A percentile compares a stretch with the other conserved stretches of the same genome.
phyloP scores from a whole-genome alignment of 2,888 invertebrate species.

The Bembecia ichneumoniformis region DNA sequence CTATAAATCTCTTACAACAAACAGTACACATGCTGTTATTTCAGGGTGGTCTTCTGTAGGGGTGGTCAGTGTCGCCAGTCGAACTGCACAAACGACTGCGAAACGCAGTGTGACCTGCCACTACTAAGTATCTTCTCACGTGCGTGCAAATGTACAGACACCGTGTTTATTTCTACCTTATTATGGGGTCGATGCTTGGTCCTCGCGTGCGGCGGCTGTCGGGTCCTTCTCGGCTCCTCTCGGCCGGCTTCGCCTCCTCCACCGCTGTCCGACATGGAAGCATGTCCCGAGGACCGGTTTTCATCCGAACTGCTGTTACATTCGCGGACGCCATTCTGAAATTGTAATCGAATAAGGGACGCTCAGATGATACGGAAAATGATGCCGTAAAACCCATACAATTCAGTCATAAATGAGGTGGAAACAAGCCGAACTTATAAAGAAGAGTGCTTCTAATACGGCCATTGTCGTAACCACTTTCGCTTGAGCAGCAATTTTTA shows the following conservation, averaged over 20 bases:
- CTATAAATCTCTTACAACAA: too few species aligned
- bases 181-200: constrained; percentile 75
- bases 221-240: constrained; percentile 70
- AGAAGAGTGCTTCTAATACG: constrained; percentile 6
- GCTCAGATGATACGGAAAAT: too few species aligned
- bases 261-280: constrained; percentile 94
- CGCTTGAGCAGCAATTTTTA: constrained; percentile 44
- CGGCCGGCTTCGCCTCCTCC: constrained; percentile 68
- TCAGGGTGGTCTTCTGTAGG: too few species aligned
- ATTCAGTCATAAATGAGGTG: background rate
- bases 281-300: constrained; percentile 92
- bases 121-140: background rate
- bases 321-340: constrained; percentile 76
- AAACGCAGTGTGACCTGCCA: too few species aligned
- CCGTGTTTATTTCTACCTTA: constrained; percentile 38
- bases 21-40: too few species aligned
- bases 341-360: constrained; percentile 1
- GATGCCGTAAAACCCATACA: background rate
- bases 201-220: constrained; percentile 77
- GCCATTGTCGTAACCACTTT: constrained; percentile 49
- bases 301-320: constrained; percentile 90
- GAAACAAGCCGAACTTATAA: background rate
- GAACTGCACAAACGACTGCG: too few species aligned
- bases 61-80: too few species aligned
- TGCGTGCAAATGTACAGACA: too few species aligned